Conservation (phyloP, 2,113 vertebrate species). For the Trogon surrucura region DNA sequence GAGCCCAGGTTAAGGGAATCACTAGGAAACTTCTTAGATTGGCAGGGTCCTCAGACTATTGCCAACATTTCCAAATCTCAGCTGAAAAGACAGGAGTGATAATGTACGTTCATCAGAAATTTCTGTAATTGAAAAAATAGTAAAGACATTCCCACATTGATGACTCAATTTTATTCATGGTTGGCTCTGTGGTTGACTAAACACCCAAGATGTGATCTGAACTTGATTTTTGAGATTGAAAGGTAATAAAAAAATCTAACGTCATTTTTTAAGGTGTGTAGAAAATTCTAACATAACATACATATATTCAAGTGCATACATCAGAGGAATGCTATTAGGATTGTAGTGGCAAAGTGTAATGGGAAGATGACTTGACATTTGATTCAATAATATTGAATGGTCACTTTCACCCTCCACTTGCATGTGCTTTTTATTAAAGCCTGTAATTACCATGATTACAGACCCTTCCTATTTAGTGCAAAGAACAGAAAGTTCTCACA, state of each 20-base stretch:
- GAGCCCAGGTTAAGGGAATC: too few species aligned
- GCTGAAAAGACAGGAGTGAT: neutral
- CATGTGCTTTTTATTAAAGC: slow-evolving; percentile 16
- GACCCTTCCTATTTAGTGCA: neutral
- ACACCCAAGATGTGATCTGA: neutral
- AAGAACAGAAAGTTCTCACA: neutral
- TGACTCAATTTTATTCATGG: neutral
- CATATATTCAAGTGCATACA: neutral
- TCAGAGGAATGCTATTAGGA: neutral
- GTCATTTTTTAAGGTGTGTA: neutral
- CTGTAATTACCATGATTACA: neutral
- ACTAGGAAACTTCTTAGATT: too few species aligned
- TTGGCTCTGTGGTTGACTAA: neutral
- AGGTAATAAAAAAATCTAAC: neutral
- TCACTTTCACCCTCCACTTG: neutral
- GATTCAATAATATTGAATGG: neutral
- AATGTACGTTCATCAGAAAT: neutral
- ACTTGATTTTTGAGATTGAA: neutral
- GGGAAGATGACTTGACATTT: neutral
- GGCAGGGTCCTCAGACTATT: too few species aligned
- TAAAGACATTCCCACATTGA: neutral
- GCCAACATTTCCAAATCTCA: neutral
- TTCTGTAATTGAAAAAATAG: neutral
- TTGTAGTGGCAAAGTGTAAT: neutral
- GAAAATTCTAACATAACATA: neutral